Conservation (phyloP, 2,797 vertebrate species). For the Halcyon chelicuti region DNA sequence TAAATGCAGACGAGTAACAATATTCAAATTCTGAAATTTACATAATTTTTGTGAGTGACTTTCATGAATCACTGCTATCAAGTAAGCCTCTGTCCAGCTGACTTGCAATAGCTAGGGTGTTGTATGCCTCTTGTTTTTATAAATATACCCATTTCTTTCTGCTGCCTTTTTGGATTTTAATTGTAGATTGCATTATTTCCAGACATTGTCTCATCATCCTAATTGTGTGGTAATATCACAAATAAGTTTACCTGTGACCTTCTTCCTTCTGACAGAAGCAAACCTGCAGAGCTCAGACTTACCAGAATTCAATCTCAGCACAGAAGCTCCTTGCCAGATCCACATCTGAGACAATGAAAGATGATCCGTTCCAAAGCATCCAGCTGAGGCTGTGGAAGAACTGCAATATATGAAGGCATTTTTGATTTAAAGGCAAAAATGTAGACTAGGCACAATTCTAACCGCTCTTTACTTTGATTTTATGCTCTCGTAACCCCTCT, state of each 20-base stretch:
- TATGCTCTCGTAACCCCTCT: neutral
- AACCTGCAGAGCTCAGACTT: neutral
- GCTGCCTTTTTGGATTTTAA: neutral
- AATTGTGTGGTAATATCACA: neutral
- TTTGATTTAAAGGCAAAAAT: neutral
- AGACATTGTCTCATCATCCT: neutral
- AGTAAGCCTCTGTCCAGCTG: neutral
- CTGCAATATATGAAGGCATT: neutral
- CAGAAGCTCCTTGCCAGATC: conserved; percentile 32
- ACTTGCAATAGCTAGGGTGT: neutral
- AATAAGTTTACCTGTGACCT: conserved; percentile 8
- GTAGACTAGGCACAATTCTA: neutral
- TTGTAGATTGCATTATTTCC: neutral
- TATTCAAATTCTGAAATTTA: neutral
- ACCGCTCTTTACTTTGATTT: neutral
- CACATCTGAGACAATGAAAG: neutral
- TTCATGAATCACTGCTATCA: neutral
- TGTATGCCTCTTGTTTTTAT: neutral
- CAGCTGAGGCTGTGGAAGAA: neutral
- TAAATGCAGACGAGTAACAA: neutral
- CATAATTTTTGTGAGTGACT: neutral
- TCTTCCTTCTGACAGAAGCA: conserved; percentile 9
- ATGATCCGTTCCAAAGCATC: neutral
- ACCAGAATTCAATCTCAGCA: neutral
- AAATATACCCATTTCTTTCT: neutral